Percentiles rank a stretch among this genome's conserved stretches.
Evolutionary conservation across 2,888 invertebrate genomes (phyloP).

Genomic region (Rotaria macrura): DNA sequence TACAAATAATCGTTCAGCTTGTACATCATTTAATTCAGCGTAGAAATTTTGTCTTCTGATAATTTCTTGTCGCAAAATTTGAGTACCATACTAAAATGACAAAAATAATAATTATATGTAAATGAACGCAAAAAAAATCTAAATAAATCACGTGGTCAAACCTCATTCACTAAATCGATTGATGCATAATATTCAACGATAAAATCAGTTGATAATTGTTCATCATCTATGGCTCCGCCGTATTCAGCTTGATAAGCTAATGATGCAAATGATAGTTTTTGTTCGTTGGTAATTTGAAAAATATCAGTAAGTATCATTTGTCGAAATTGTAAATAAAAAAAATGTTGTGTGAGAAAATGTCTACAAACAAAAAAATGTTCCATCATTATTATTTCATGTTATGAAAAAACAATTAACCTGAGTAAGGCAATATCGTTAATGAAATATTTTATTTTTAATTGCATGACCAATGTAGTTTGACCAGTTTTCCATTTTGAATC

Average conservation of each 20-base stretch:
- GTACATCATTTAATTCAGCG: constrained; percentile 5
- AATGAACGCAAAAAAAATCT: not conserved
- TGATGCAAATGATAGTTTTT: not conserved
- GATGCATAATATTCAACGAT: constrained; percentile 13
- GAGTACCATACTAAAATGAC: not conserved
- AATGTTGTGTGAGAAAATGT: constrained; percentile 12
- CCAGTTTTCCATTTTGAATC: constrained; percentile 21
- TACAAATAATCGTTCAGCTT: not conserved
- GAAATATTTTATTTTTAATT: constrained; percentile 15
- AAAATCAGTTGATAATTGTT: not conserved
- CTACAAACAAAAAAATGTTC: not conserved
- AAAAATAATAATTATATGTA: not conserved
- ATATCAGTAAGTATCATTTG: constrained; percentile 16
- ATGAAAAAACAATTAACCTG: not conserved
- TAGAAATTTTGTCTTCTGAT: not conserved
- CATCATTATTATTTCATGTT: too few species aligned
- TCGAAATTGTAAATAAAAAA: constrained; percentile 20
- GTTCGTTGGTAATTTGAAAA: not conserved
- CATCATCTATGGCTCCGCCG: not conserved
- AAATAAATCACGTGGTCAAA: not conserved
- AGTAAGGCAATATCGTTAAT: not conserved
- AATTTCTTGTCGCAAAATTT: not conserved
- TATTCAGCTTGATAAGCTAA: constrained; percentile 18
- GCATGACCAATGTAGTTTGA: not conserved
- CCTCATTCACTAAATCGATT: not conserved